Conservation (phyloP, 37 sponge, comb jelly and placozoan genomes). For the Mnemiopsis leidyi region DNA sequence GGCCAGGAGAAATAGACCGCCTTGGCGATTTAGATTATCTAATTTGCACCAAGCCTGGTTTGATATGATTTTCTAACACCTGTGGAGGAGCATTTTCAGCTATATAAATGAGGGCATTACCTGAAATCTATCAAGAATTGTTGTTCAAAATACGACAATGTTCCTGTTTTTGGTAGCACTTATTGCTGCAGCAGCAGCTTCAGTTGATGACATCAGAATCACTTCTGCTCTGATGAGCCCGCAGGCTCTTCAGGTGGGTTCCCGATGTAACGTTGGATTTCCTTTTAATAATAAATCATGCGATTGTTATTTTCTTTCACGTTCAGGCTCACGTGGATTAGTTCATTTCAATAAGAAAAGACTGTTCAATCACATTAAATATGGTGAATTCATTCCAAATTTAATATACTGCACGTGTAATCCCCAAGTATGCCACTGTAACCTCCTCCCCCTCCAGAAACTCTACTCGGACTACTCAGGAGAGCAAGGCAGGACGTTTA, state of each 20-base stretch:
- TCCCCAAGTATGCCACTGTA: no score
- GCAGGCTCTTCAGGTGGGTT: not conserved
- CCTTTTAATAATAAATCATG: no score
- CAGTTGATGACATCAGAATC: not conserved
- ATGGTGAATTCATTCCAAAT: no score
- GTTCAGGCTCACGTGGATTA: no score
- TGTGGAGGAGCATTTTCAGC: not conserved
- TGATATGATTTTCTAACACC: not conserved
- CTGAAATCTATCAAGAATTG: not conserved
- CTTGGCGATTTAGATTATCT: not conserved
- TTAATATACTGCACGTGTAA: no score
- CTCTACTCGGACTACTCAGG: not conserved
- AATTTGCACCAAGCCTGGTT: not conserved
- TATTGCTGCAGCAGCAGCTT: not conserved
- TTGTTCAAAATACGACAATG: no score
- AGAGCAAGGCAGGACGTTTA: not conserved
- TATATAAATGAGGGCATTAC: not conserved
- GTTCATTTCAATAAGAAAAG: no score
- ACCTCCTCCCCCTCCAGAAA: not conserved
- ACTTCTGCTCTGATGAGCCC: slow-evolving; percentile 21
- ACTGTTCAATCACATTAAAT: no score
- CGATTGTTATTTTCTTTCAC: no score
- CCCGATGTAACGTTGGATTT: no score
- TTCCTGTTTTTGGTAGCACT: not conserved
- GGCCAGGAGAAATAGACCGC: not conserved